phyloP scores from a whole-genome alignment of 2,797 vertebrate genomes.

The Parauchenoglanis ngamensis region DNA sequence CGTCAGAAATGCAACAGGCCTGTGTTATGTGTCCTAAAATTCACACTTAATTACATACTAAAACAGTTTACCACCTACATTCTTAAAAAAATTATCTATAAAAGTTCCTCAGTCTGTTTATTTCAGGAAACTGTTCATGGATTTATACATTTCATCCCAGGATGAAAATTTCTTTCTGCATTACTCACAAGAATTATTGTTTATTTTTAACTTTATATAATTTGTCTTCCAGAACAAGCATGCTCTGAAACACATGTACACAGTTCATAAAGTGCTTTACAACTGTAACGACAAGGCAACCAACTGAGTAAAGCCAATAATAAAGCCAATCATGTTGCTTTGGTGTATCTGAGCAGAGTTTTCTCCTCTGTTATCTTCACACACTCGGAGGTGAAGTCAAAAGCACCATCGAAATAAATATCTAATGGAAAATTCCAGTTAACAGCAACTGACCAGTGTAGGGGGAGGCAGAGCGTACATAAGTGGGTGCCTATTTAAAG shows the following conservation, averaged over 20 bases:
- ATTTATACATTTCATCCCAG: neutral
- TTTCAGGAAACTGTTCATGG: neutral
- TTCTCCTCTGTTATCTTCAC: neutral
- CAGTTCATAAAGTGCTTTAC: neutral
- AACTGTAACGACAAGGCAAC: neutral
- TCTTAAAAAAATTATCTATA: neutral
- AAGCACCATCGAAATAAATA: neutral
- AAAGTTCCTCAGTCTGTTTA: neutral
- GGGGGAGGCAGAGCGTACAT: no score
- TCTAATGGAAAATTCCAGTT: neutral
- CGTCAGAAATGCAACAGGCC: constrained; percentile 8
- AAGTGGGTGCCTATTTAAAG: no score
- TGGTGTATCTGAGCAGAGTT: neutral
- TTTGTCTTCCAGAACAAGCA: no score
- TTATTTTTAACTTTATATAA: no score
- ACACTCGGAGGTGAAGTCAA: neutral
- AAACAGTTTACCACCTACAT: neutral
- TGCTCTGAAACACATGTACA: no score
- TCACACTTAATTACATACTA: constrained; percentile 9
- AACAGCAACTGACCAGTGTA: neutral
- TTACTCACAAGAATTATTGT: no score
- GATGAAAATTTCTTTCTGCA: no score
- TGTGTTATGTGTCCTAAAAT: neutral
- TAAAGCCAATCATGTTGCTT: neutral
- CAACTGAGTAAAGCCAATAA: neutral